phyloP scores from a whole-genome alignment of 2,113 vertebrate genomes.

The Caranx melampygus region DNA sequence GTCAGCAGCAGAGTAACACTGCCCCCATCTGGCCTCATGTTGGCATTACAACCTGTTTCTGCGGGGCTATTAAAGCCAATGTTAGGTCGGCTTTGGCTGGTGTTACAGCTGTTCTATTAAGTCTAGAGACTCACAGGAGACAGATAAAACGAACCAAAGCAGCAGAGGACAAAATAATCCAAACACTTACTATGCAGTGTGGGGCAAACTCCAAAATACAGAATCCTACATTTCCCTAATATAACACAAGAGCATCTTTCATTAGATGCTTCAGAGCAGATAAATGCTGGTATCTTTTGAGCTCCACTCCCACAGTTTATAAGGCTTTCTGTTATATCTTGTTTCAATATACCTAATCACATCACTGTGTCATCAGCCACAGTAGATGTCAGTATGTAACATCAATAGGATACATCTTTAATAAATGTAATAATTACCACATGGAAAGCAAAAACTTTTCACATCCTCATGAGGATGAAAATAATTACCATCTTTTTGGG shows the following conservation, averaged over 20 bases:
- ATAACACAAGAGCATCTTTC: not conserved
- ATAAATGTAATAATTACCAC: not conserved
- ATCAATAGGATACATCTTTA: not conserved
- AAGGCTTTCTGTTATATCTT: not conserved
- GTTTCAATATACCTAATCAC: not conserved
- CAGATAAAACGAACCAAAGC: not conserved
- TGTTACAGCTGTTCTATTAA: not conserved
- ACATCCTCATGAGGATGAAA: not conserved
- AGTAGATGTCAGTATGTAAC: not conserved
- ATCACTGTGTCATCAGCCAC: not conserved
- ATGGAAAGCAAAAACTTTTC: not conserved
- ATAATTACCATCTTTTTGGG: not conserved
- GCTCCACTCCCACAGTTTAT: not conserved
- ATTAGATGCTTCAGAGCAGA: not conserved
- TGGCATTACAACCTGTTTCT: conserved; percentile 47
- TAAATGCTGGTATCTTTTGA: not conserved
- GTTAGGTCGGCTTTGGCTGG: not conserved
- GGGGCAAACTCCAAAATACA: not conserved
- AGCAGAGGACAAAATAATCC: not conserved
- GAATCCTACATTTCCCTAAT: not conserved
- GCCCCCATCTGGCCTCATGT: conserved; percentile 54
- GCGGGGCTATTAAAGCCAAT: not conserved
- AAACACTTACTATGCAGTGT: not conserved
- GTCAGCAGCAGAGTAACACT: conserved; percentile 80
- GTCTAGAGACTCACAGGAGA: not conserved